Conservation (phyloP, 2,797 vertebrate species). For the Ateles fusciceps region DNA sequence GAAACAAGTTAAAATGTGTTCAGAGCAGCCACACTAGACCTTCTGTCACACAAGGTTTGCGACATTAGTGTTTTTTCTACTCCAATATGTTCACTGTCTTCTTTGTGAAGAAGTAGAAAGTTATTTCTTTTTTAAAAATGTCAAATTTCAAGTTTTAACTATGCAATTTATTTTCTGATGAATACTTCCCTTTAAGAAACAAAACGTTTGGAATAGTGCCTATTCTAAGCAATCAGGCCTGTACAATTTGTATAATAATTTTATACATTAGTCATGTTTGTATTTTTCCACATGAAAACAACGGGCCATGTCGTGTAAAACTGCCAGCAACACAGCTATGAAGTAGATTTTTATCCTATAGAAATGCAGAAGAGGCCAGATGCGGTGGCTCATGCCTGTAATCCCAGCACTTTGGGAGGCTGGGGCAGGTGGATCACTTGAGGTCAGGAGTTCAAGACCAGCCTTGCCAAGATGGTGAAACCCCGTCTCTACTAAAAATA, state of each 20-base stretch:
- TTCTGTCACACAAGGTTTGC: neutral
- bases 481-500: too few species aligned
- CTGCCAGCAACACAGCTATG: neutral
- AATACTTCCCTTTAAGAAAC: neutral
- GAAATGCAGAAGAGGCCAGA: neutral
- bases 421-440: too few species aligned
- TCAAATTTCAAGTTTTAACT: slow-evolving; percentile 39
- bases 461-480: too few species aligned
- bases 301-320: neutral
- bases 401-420: too few species aligned
- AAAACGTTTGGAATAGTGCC: neutral
- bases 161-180: slow-evolving; percentile 7
- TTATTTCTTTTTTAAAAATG: neutral
- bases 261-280: neutral
- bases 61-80: neutral
- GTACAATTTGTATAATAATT: neutral
- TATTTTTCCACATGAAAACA: neutral
- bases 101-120: neutral
- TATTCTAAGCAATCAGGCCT: neutral
- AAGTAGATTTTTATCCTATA: neutral
- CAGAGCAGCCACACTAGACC: neutral
- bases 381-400: too few species aligned
- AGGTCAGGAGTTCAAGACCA: too few species aligned
- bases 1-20: slow-evolving; percentile 35
- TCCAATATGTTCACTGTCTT: neutral